A percentile compares a stretch with the other conserved stretches of the same genome.
phyloP scores from a whole-genome alignment of 2,113 vertebrate species.

The Catharus fuscescens region DNA sequence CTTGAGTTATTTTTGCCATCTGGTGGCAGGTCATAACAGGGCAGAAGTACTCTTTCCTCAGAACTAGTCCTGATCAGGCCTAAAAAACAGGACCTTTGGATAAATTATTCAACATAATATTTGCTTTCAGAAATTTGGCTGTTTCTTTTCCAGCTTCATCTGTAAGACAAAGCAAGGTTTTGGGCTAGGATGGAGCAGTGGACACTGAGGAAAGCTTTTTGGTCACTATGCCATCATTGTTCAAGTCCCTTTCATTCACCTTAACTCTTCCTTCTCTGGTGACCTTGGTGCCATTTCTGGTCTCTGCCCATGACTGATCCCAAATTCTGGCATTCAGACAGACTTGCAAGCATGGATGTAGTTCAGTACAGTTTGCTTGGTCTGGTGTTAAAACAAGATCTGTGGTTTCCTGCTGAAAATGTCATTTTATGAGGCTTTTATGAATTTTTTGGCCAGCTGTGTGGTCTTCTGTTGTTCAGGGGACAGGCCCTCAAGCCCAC shows the following conservation, averaged over 20 bases:
- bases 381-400: background rate
- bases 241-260: background rate
- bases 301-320: background rate
- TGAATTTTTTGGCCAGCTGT: background rate
- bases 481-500: background rate
- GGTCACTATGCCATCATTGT: background rate
- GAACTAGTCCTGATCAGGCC: background rate
- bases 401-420: background rate
- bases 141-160: background rate
- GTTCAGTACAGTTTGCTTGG: background rate
- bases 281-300: background rate
- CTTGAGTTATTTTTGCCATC: fast-evolving
- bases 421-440: background rate
- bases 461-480: background rate
- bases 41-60: background rate
- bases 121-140: background rate
- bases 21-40: fast-evolving
- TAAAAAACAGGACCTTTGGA: background rate
- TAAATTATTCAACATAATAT: background rate
- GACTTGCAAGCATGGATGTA: background rate
- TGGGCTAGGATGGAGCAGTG: background rate
- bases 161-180: background rate
- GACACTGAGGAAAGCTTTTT: background rate
- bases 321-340: fast-evolving
- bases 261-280: background rate